Percentiles rank a stretch among this genome's conserved stretches.
Conservation (phyloP, 2,113 vertebrate genomes). For the Garra rufa region DNA sequence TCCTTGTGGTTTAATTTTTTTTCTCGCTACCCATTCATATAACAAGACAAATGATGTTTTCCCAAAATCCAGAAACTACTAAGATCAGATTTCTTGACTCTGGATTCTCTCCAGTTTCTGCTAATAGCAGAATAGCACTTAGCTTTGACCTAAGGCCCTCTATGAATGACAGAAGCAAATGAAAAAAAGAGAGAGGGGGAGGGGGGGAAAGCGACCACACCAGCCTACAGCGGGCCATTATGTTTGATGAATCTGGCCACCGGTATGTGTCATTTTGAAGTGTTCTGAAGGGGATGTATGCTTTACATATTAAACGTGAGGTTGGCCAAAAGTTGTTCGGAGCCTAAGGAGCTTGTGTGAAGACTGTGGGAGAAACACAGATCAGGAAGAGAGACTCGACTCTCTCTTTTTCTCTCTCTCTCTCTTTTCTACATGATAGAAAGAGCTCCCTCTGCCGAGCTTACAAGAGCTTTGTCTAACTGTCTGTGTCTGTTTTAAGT, state of each 20-base stretch:
- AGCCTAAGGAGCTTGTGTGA: conserved; percentile 50
- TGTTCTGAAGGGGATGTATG: conserved; percentile 65
- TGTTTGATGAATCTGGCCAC: conserved; percentile 68
- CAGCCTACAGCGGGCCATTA: conserved; percentile 61
- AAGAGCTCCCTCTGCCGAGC: conserved; percentile 60
- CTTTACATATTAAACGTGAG: conserved; percentile 70
- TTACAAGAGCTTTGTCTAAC: background rate
- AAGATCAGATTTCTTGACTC: conserved; percentile 69
- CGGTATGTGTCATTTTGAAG: conserved; percentile 65
- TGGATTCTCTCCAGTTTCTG: conserved; percentile 65
- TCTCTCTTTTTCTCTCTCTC: background rate
- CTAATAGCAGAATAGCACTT: conserved; percentile 57
- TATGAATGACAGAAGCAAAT: conserved; percentile 47
- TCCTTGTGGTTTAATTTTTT: conserved; percentile 53
- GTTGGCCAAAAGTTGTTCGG: conserved; percentile 65
- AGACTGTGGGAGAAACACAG: conserved; percentile 48
- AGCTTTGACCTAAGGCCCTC: conserved; percentile 57
- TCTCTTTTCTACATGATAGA: conserved; percentile 35
- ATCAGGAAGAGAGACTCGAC: conserved; percentile 36
- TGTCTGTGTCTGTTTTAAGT: background rate
- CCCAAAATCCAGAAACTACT: conserved; percentile 57
- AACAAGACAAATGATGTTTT: conserved; percentile 61
- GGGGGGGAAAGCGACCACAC: conserved; percentile 37
- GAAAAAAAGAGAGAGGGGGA: conserved; percentile 42
- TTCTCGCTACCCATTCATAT: conserved; percentile 47